phyloP scores from a whole-genome alignment of 2,113 vertebrate species.

The Picathartes gymnocephalus region DNA sequence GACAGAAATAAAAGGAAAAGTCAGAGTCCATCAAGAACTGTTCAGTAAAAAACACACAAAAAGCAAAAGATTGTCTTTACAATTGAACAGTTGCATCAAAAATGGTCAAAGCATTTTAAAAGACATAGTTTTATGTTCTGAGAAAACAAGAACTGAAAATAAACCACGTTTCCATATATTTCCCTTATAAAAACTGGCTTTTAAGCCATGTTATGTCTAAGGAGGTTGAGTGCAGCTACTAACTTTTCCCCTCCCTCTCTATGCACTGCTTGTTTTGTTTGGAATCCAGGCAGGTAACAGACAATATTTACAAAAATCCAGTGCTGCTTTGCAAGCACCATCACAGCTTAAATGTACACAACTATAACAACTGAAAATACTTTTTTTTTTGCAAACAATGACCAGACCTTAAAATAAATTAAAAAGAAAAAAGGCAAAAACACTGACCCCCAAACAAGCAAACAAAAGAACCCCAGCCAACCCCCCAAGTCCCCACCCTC shows the following conservation, averaged over 20 bases:
- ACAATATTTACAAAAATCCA: slow-evolving; percentile 24
- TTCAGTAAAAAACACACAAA: slow-evolving; percentile 74
- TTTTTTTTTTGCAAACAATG: not conserved
- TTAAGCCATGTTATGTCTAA: slow-evolving; percentile 48
- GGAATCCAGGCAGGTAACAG: slow-evolving; percentile 53
- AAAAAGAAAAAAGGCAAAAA: not conserved
- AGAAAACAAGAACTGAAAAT: slow-evolving; percentile 72
- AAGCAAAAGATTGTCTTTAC: slow-evolving; percentile 66
- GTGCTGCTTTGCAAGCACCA: not conserved
- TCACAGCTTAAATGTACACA: not conserved
- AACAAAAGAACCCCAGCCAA: not conserved
- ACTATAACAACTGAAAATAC: not conserved
- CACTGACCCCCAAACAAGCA: not conserved
- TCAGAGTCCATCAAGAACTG: slow-evolving; percentile 81
- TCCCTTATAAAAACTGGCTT: slow-evolving; percentile 56
- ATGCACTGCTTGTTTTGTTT: slow-evolving; percentile 3
- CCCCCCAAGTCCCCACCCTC: not conserved
- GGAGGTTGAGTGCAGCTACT: not conserved
- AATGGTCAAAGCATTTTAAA: slow-evolving; percentile 70
- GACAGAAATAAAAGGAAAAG: slow-evolving; percentile 86
- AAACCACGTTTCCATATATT: slow-evolving; percentile 57
- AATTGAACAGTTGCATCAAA: slow-evolving; percentile 75
- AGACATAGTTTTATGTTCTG: slow-evolving; percentile 64
- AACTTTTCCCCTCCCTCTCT: slow-evolving; percentile 21
- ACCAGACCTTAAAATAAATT: not conserved